phyloP scores from a whole-genome alignment of 2,797 vertebrate genomes.

The Fratercula arctica region DNA sequence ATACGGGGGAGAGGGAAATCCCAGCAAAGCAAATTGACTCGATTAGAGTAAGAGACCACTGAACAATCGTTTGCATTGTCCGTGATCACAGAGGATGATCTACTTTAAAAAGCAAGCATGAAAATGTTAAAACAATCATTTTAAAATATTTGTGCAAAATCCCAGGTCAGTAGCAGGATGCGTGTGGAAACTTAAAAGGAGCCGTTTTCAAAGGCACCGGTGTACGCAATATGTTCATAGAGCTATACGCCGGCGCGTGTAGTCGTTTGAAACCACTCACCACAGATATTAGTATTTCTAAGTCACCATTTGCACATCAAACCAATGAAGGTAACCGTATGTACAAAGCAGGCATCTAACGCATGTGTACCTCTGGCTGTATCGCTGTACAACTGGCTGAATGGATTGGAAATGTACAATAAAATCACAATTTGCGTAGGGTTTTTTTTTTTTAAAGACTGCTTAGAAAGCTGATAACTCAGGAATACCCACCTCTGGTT shows the following conservation, averaged over 20 bases:
- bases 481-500: background rate
- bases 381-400: background rate
- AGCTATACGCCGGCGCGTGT: background rate
- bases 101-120: conserved; percentile 21
- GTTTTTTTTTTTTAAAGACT: background rate
- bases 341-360: background rate
- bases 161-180: background rate
- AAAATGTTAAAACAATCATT: conserved; percentile 18
- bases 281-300: background rate
- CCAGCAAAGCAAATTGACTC: conserved; percentile 63
- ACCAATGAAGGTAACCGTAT: background rate
- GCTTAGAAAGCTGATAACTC: background rate
- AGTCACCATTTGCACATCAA: conserved; percentile 10
- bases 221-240: background rate
- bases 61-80: conserved; percentile 11
- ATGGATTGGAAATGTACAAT: background rate
- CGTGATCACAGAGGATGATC: conserved; percentile 38
- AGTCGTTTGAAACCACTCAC: background rate
- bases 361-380: background rate
- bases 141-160: conserved; percentile 19
- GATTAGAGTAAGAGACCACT: conserved; percentile 21
- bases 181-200: background rate
- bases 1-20: conserved; percentile 52
- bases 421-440: background rate
- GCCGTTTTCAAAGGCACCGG: background rate